A percentile compares a stretch with the other conserved stretches of the same genome.
Evolutionary conservation across 2,888 invertebrate genomes (phyloP).

Genomic region (Periphyllus acericola): DNA sequence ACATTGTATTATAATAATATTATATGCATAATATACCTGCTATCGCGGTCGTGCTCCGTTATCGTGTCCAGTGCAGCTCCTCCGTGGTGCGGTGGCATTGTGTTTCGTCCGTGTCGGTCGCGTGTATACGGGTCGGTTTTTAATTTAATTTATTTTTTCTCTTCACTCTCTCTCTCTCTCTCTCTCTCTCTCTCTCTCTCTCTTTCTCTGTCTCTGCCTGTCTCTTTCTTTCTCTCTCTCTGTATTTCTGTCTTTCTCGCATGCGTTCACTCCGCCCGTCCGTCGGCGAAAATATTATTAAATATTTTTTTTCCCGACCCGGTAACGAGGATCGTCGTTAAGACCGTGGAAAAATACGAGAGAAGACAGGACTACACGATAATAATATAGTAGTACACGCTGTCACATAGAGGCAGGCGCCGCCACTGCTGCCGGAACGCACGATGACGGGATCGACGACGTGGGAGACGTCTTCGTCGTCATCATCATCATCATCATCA

Average conservation of each 20-base stretch:
- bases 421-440: not conserved
- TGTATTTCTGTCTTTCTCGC: not conserved
- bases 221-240: not conserved
- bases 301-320: too few species aligned
- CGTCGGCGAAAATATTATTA: not conserved
- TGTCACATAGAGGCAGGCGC: not conserved
- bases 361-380: not conserved
- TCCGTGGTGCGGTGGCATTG: not conserved
- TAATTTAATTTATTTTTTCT: not conserved
- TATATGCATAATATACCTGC: too few species aligned
- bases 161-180: not conserved
- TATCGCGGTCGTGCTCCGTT: not conserved
- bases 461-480: slow-evolving; percentile 41
- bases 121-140: not conserved
- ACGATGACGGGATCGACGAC: slow-evolving; percentile 43
- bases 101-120: slow-evolving; percentile 11
- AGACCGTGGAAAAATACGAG: not conserved
- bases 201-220: not conserved
- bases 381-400: not conserved
- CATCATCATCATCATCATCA: not conserved
- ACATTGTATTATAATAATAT: too few species aligned
- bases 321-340: not conserved
- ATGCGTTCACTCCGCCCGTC: not conserved
- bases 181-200: too few species aligned
- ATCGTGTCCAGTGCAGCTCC: not conserved